Evolutionary conservation across 2,113 vertebrate species (phyloP), one percentile per base, ranked within the genome.

Genomic region (Hipposideros armiger): DNA sequence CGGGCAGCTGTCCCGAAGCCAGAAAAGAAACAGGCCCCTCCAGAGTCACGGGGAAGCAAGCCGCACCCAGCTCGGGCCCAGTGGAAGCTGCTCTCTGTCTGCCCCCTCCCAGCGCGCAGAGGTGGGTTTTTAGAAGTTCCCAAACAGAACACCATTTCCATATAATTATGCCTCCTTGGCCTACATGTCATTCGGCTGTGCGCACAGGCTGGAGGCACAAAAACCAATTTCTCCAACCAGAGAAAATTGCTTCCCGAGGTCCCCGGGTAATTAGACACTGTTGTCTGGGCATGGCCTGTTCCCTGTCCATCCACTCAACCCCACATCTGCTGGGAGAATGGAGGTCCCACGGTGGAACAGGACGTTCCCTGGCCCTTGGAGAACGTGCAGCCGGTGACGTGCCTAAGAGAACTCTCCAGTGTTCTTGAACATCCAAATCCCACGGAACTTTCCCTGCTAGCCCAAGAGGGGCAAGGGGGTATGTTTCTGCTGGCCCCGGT

Each of bases 81-180:
- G n/a, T 40, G 32, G 62, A 83, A 70, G 50, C 70, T 13, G 50
- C 73, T 45, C 67, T 60, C 62, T 86, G 47, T 82, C 16, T 32
- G 30, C 62, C 17, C 28, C 42, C 74, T 77, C 52, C 56, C 64
- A 22, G n/a, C 1, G 20, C n/a, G 4, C 40, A 74, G 85, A 72
- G 64, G 73, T 86, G 45, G 85, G n/a, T 78, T 56, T 90, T 74
- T 54, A 86, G 83, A 95, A 93, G 58, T 86, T 96, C 74, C 90
- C 58, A 62, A 91, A 95, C 50, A 24, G 83, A 92, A 97, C 96
- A 20, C 91, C 81, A 91, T 94, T 91, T 97, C 95, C 86, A 83
- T 86, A 84, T 96, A 96, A 97, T 96, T 96, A 91, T 7, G 32
- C 69, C 83, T 97, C 93, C 93, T 92, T 97, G 95, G 96, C 97